phyloP scores from a whole-genome alignment of 2,888 invertebrate genomes.

The Heliconius ismenius region DNA sequence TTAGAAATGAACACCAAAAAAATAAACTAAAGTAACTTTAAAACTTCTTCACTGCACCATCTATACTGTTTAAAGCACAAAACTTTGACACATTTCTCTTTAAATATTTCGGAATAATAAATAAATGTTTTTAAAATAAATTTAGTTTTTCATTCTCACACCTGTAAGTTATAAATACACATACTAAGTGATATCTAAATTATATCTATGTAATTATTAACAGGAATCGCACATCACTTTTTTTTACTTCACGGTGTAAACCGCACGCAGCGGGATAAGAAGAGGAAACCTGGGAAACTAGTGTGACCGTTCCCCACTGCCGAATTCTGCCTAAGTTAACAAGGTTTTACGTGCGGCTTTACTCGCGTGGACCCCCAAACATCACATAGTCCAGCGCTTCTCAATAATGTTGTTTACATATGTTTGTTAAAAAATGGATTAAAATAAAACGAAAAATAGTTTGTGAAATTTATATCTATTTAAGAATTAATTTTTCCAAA shows the following conservation, averaged over 20 bases:
- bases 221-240: too few relatives aligned
- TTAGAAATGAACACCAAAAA: not conserved
- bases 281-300: too few relatives aligned
- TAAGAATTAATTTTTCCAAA: slow-evolving; percentile 49
- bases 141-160: not conserved
- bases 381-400: too few relatives aligned
- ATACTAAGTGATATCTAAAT: too few relatives aligned
- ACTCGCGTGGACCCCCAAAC: too few relatives aligned
- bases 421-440: not conserved
- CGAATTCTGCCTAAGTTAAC: too few relatives aligned
- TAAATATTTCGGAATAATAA: slow-evolving; percentile 5
- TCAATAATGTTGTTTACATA: too few relatives aligned
- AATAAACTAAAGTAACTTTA: not conserved
- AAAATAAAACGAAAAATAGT: slow-evolving; percentile 39
- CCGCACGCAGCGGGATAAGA: too few relatives aligned
- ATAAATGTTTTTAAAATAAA: slow-evolving; percentile 8
- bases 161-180: not conserved
- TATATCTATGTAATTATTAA: too few relatives aligned
- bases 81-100: slow-evolving; percentile 8
- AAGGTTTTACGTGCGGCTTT: too few relatives aligned
- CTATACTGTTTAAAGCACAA: slow-evolving; percentile 23
- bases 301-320: too few relatives aligned
- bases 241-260: too few relatives aligned
- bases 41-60: slow-evolving; percentile 6
- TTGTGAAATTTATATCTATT: slow-evolving; percentile 52